Conservation (phyloP, 2,888 invertebrate genomes). For the Phortica magna region DNA sequence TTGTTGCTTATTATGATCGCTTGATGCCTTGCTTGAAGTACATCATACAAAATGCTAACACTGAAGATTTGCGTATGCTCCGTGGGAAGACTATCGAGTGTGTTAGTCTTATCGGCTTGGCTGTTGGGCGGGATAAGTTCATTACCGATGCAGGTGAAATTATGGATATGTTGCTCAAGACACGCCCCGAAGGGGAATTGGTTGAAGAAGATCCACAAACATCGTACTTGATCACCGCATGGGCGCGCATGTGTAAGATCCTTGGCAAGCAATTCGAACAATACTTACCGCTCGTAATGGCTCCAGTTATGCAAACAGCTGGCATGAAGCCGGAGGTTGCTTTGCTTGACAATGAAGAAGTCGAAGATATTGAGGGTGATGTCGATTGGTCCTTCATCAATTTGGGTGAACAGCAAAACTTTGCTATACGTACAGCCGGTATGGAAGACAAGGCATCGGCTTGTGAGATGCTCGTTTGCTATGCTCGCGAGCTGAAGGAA, state of each 20-base stretch:
- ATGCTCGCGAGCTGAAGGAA: slow-evolving; percentile 92
- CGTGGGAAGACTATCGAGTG: slow-evolving; percentile 99
- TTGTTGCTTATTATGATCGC: slow-evolving; percentile 95
- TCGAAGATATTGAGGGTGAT: slow-evolving; percentile 88
- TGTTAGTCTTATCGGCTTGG: slow-evolving; percentile 96
- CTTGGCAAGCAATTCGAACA: slow-evolving; percentile 91
- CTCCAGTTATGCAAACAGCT: slow-evolving; percentile 91
- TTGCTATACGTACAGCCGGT: slow-evolving; percentile 92
- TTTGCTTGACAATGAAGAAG: slow-evolving; percentile 88
- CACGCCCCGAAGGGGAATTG: slow-evolving; percentile 90
- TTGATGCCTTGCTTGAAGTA: slow-evolving; percentile 97
- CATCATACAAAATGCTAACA: slow-evolving; percentile 95
- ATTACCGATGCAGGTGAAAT: slow-evolving; percentile 94
- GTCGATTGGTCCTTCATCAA: slow-evolving; percentile 95
- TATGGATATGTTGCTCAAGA: slow-evolving; percentile 95
- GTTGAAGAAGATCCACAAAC: slow-evolving; percentile 98
- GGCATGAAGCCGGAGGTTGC: slow-evolving; percentile 94
- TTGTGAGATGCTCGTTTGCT: slow-evolving; percentile 95
- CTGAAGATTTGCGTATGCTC: slow-evolving; percentile 91
- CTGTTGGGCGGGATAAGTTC: slow-evolving; percentile 91
- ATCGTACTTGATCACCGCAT: slow-evolving; percentile 98
- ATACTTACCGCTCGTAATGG: slow-evolving; percentile 94
- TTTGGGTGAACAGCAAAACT: slow-evolving; percentile 93
- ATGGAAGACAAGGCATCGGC: slow-evolving; percentile 96
- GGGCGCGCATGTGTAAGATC: slow-evolving; percentile 99